phyloP scores from a whole-genome alignment of 2,113 vertebrate genomes.

The Antechinus stuartii region DNA sequence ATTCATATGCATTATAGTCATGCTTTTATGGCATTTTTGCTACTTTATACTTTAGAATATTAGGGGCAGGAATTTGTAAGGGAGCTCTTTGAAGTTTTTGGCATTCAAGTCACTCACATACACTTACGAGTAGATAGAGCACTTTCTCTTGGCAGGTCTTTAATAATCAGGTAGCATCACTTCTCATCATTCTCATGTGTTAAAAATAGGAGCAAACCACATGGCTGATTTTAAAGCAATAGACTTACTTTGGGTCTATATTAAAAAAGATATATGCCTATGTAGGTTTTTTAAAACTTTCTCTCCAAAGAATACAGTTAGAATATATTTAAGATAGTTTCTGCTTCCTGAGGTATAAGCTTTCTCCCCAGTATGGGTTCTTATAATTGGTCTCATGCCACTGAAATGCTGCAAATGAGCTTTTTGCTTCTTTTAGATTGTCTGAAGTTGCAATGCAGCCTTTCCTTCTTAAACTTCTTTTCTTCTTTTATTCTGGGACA shows the following conservation, averaged over 20 bases:
- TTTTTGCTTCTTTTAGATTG: conserved; percentile 24
- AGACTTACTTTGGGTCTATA: background rate
- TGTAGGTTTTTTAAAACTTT: background rate
- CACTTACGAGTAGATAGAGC: conserved; percentile 12
- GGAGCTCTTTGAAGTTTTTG: conserved; percentile 32
- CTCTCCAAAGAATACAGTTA: background rate
- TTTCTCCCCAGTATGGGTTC: background rate
- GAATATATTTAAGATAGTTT: conserved; percentile 17
- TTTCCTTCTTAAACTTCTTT: background rate
- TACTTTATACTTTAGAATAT: background rate
- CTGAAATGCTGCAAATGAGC: background rate
- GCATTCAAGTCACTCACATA: conserved; percentile 26
- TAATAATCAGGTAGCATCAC: background rate
- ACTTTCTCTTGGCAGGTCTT: background rate
- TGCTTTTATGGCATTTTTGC: conserved; percentile 27
- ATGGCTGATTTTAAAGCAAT: background rate
- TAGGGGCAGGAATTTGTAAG: conserved; percentile 19
- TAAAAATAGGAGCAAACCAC: conserved; percentile 11
- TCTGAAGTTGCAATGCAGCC: background rate
- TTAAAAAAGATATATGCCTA: conserved; percentile 16
- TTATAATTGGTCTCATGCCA: background rate
- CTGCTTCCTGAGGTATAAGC: background rate
- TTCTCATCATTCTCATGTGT: conserved; percentile 10
- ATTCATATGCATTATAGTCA: conserved; percentile 36
- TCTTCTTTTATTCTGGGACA: background rate